These are phyloP conservation scores for Drosophila busckii DNA, from an alignment of 1,140 invertebrate species.

Conservation along the genomic window DNA sequence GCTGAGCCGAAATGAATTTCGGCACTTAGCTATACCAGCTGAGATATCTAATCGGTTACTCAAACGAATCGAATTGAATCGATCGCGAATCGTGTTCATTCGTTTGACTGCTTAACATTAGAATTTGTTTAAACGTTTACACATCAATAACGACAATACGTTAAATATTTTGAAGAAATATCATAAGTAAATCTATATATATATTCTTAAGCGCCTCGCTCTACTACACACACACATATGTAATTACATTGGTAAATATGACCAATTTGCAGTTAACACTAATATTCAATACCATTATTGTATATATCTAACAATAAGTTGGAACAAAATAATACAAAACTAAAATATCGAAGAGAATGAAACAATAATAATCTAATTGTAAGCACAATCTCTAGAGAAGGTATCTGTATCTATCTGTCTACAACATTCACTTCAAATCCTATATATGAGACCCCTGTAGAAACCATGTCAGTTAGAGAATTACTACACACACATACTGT, in stretches of 20 bases:
- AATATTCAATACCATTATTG: conserved; percentile 13
- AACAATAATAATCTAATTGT: no score
- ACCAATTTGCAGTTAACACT: conserved; percentile 22
- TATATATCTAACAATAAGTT: conserved; percentile 8
- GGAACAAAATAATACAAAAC: neutral
- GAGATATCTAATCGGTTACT: conserved; percentile 49
- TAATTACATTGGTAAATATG: conserved; percentile 30
- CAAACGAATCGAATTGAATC: conserved; percentile 16
- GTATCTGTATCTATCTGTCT: no score
- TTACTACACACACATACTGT: neutral
- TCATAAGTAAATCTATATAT: conserved; percentile 57
- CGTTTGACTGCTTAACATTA: conserved; percentile 34
- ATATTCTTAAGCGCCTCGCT: conserved; percentile 27
- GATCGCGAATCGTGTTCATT: conserved; percentile 9
- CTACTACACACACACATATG: conserved; percentile 12
- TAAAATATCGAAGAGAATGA: neutral
- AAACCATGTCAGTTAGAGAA: conserved; percentile 45
- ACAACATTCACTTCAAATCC: conserved; percentile 11
- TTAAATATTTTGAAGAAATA: conserved; percentile 62
- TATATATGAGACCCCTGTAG: conserved; percentile 43
- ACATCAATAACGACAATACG: conserved; percentile 67
- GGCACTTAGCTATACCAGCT: conserved; percentile 47
- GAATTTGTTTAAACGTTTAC: conserved; percentile 51
- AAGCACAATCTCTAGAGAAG: no score
- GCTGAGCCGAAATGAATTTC: conserved; percentile 16